These are phyloP conservation scores for Odontamblyopus lacepedii DNA, from an alignment of 2,797 vertebrate genomes.

Conservation along the genomic window DNA sequence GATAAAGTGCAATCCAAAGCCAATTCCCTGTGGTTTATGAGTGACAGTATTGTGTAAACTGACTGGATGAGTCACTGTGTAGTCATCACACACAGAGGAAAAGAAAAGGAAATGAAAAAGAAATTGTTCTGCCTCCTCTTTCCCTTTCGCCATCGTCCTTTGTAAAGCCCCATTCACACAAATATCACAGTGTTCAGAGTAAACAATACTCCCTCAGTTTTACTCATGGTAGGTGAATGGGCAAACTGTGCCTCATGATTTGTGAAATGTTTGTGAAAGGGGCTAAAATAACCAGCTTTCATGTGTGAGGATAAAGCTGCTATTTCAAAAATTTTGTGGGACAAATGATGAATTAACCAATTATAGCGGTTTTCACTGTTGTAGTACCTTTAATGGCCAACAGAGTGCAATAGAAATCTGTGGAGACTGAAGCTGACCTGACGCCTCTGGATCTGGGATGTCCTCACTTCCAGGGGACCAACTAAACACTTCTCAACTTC, in stretches of 20 bases:
- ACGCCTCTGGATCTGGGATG: too few relatives aligned
- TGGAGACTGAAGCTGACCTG: background rate
- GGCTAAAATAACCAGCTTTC: constrained; percentile 2
- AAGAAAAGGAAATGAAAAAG: constrained; percentile 37
- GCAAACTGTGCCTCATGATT: background rate
- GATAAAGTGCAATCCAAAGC: constrained; percentile 11
- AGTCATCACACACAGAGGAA: constrained; percentile 1
- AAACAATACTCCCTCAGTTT: constrained; percentile 32
- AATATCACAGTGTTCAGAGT: constrained; percentile 44
- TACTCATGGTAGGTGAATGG: constrained; percentile 13
- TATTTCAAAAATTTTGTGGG: background rate
- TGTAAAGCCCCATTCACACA: constrained; percentile 21
- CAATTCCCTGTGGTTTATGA: background rate
- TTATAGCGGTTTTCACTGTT: background rate
- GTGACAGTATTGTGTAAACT: constrained; percentile 30
- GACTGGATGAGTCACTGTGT: constrained; percentile 46
- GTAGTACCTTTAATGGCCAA: constrained; percentile 32
- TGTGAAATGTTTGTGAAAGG: constrained; percentile 4
- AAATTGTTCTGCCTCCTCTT: constrained; percentile 30
- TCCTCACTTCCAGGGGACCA: too few relatives aligned
- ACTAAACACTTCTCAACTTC: background rate
- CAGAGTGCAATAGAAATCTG: constrained; percentile 51
- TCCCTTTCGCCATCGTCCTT: background rate
- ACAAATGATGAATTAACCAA: constrained; percentile 4
- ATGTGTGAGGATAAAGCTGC: constrained; percentile 8